Evolutionary conservation across 2,113 vertebrate genomes (phyloP), one percentile per base, ranked within the genome.

Genomic region (Verasper variegatus): DNA sequence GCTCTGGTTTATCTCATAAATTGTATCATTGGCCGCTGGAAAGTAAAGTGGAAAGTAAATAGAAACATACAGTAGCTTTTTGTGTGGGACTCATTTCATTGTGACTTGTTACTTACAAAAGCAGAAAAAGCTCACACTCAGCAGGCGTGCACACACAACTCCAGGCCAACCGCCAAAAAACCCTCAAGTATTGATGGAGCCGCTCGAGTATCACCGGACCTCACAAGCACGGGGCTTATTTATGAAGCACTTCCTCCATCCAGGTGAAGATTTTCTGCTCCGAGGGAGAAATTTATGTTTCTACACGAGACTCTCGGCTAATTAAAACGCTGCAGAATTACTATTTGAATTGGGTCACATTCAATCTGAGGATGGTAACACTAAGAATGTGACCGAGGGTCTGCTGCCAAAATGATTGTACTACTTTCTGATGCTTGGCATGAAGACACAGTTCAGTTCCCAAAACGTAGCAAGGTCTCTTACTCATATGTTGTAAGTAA

Each of bases 101-200:
- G 27, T 23, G 61, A 66, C 68, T 61, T 68, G 45, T 45, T 71
- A 31, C 81, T 61, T 45, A 40, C 11, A 7, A 23, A 51, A 64
- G 82, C 73, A 80, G 69, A 79, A 74, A 76, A 80, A 61, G 17
- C 72, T 51, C 75, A 1, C 37, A n/a, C 45, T 86, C 74, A 59
- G 74, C 74, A 72, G 26, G 20, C 27, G 7, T 15, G 2, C 73
- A 3, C 74, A 37, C 61, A 61, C 12, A 69, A 8, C 67, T 42
- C 49, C 83, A 42, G 71, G 68, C 74, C 56, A 37, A 2, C 76
- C 78, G 80, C 78, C 83, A 83, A 66, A 51, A 80, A 49, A 15
- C 42, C 15, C 73, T 37, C 45, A 47, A 66, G 61, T 66, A 72
- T 66, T 58, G 75, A 69, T 56, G 65, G 27, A 59, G 8, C 14